Evolutionary conservation across 2,888 invertebrate genomes (phyloP), one percentile per base, ranked within the genome.

Genomic region (Phengaris alcon): DNA sequence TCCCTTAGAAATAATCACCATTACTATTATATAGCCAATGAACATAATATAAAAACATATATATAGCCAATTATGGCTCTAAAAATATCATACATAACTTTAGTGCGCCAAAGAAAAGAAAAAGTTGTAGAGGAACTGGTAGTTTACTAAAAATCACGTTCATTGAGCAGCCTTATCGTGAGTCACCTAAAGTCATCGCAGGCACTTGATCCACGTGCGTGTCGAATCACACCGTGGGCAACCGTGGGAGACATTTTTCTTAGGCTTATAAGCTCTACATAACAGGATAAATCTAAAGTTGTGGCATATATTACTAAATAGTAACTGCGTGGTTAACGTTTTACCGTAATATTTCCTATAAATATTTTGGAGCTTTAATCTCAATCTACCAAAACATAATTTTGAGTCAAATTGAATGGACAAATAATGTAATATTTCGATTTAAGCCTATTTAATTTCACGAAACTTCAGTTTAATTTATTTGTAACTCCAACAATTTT

Each of bases 61-160:
- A 4, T 46, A 46, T 46, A 6, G 46, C 48, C 6, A 48, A 1
- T 8, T 48, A 3, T 48, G 5, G n/a, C n/a, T 13, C 9, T 54
- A 54, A 54, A 51, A 54, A 12, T 59, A 15, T 7, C 9, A 22
- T 22, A 10, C 9, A 15, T 1, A 59, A 22, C 59, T 12, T 69
- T n/a, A 5, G 4, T 15, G 9, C 48, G 46, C 15, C 48, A 9
- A 69, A 69, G 8, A 69, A 69, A 44, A 48, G 6, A 35, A 35
- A 35, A 35, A 35, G 35, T 69, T 7, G 69, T 78, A 75, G 69
- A 76, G 76, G 13, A 59, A 83, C 86, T 89, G 88, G 89, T 92
- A 88, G 89, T 92, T 91, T 91, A 82, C 77, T 81, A 83, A 90
- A 89, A 91, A 92, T 89, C 93, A 91, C 90, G 91, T 90, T 81